Evolutionary conservation across 2,113 vertebrate genomes (phyloP).

Genomic region (Myiagra hebetior): DNA sequence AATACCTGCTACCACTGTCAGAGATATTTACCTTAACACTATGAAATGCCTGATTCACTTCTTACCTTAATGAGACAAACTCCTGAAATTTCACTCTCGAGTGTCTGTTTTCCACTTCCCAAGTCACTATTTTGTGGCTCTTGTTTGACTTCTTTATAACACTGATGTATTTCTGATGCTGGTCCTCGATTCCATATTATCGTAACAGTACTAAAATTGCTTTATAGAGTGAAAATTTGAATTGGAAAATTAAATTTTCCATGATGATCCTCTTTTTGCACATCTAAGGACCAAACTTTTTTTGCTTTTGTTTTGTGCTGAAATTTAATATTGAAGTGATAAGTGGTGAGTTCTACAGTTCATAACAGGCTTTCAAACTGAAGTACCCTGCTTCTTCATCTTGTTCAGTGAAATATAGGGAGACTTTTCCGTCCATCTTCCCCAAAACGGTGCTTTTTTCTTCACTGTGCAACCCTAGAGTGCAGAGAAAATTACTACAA

Average conservation of each 20-base stretch:
- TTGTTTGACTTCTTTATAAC: background rate
- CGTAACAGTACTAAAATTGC: background rate
- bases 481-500: background rate
- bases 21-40: background rate
- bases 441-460: background rate
- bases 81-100: background rate
- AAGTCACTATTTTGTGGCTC: background rate
- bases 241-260: background rate
- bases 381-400: background rate
- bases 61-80: background rate
- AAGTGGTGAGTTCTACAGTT: background rate
- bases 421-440: background rate
- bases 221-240: background rate
- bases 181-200: background rate
- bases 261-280: background rate
- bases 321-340: background rate
- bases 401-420: background rate
- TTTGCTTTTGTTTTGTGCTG: background rate
- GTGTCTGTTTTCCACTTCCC: background rate
- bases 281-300: background rate
- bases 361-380: background rate
- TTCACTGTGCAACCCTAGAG: background rate
- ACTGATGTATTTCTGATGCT: background rate
- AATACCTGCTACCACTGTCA: background rate
- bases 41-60: background rate